A percentile compares a stretch with the other conserved stretches of the same genome.
These are phyloP conservation scores for Cladopsammia gracilis DNA, from an alignment of 64 coral and sea anemone species.

Conservation along the genomic window DNA sequence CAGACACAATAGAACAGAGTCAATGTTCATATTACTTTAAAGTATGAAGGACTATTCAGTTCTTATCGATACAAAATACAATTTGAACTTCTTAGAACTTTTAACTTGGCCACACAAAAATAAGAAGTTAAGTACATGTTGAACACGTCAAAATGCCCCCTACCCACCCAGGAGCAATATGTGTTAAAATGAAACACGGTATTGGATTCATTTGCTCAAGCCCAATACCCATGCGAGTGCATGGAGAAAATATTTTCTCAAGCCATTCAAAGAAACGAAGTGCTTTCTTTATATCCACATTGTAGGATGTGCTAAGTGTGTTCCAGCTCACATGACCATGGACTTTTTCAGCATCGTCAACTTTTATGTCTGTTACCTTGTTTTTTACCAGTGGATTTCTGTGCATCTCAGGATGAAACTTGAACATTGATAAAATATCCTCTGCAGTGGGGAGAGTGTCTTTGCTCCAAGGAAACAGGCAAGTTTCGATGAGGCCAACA, in stretches of 20 bases:
- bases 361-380: neutral
- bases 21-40: too few species aligned
- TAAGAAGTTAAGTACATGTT: neutral
- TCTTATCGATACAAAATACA: too few species aligned
- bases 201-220: conserved; percentile 55
- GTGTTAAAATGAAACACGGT: conserved; percentile 55
- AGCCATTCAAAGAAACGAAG: conserved; percentile 52
- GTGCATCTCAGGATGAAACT: conserved; percentile 64
- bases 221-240: conserved; percentile 13
- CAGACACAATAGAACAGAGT: too few species aligned
- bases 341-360: neutral
- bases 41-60: too few species aligned
- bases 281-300: conserved; percentile 17
- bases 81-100: too few species aligned
- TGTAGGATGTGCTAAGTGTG: neutral
- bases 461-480: conserved; percentile 73
- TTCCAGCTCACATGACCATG: neutral
- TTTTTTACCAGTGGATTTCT: neutral
- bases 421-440: conserved; percentile 59
- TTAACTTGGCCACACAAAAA: too few species aligned
- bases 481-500: conserved; percentile 35
- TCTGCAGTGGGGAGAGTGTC: conserved; percentile 34
- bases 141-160: conserved; percentile 55
- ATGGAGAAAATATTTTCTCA: conserved; percentile 41
- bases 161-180: conserved; percentile 66